Conservation (phyloP, 2,113 vertebrate genomes). For the Mohoua ochrocephala region DNA sequence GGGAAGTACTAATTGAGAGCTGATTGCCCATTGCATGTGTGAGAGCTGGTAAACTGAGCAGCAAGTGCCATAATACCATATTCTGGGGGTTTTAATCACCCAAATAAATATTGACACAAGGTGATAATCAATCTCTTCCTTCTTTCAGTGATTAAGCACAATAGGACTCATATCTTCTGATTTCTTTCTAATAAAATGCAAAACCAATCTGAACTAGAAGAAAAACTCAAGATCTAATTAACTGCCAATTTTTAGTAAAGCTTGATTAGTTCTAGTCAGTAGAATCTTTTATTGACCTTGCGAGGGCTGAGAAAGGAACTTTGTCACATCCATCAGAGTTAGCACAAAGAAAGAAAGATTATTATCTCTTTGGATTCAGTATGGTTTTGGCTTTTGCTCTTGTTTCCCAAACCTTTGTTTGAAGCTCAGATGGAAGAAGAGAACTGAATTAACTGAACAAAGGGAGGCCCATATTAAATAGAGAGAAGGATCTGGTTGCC, state of each 20-base stretch:
- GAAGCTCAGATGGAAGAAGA: slow-evolving; percentile 3
- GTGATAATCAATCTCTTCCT: neutral
- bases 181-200: neutral
- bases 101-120: neutral
- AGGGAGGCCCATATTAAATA: neutral
- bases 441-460: slow-evolving; percentile 20
- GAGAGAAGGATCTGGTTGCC: neutral
- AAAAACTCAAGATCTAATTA: neutral
- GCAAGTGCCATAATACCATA: neutral
- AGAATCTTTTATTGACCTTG: neutral
- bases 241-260: neutral
- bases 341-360: slow-evolving; percentile 5
- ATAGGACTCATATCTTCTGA: neutral
- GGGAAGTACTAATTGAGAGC: neutral
- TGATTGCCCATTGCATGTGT: neutral
- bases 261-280: neutral
- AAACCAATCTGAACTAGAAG: neutral
- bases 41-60: neutral
- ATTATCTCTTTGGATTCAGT: neutral
- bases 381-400: neutral
- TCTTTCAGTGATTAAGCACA: neutral
- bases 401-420: slow-evolving; percentile 23
- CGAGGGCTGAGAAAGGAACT: neutral
- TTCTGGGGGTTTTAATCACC: neutral
- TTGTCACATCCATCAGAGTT: neutral